Evolutionary conservation across 1,140 invertebrate genomes (phyloP).

Genomic region (Hypsibius dujardini): DNA sequence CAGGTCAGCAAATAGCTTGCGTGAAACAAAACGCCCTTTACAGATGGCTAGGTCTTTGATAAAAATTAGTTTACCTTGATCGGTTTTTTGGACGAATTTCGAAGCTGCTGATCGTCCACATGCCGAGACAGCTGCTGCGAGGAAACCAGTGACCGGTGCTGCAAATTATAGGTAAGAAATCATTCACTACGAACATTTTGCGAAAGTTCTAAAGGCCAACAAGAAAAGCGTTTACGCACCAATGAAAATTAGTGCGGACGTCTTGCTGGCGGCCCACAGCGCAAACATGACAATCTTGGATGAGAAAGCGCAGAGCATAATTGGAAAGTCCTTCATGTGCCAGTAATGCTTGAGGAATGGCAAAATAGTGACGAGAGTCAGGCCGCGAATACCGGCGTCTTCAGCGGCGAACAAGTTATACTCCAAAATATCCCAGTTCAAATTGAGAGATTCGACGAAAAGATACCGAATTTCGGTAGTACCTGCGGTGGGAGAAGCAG

Average conservation of each 20-base stretch:
- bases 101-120: neutral
- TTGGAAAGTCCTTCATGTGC: neutral
- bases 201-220: neutral
- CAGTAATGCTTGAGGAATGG: neutral
- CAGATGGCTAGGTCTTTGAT: too few relatives aligned
- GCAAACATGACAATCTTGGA: conserved; percentile 5
- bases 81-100: neutral
- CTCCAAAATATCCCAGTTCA: neutral
- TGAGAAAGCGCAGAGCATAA: neutral
- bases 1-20: too few relatives aligned
- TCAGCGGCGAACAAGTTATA: neutral
- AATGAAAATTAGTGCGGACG: neutral
- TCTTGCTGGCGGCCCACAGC: neutral
- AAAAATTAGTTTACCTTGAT: neutral
- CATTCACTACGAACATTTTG: neutral
- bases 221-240: neutral
- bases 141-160: neutral
- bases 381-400: neutral
- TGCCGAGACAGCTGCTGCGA: neutral
- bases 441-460: neutral
- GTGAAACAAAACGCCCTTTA: too few relatives aligned
- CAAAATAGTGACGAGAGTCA: neutral
- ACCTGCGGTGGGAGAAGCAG: neutral
- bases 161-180: neutral
- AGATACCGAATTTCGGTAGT: neutral